These are phyloP conservation scores for Sarcophaga rosellei DNA, from an alignment of 2,888 invertebrate genomes.

Conservation along the genomic window DNA sequence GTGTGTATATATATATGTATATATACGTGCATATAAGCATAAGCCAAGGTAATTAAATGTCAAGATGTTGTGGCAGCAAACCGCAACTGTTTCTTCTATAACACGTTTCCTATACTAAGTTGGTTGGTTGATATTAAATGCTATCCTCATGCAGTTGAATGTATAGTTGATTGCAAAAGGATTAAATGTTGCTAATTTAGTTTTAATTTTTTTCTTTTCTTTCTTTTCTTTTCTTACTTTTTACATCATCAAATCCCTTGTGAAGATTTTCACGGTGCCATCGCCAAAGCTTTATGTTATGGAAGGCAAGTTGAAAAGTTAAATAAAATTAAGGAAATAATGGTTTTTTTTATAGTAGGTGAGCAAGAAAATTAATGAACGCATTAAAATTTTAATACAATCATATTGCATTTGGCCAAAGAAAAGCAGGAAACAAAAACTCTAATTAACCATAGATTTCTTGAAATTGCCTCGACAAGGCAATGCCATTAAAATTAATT, in stretches of 20 bases:
- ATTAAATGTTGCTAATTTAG: conserved; percentile 64
- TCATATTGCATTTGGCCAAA: conserved; percentile 9
- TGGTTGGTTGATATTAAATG: neutral
- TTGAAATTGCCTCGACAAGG: neutral
- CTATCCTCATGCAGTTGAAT: neutral
- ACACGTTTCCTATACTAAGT: neutral
- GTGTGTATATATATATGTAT: conserved; percentile 11
- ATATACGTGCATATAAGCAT: conserved; percentile 4
- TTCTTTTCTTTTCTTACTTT: neutral
- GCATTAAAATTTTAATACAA: conserved; percentile 35
- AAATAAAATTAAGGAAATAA: conserved; percentile 50
- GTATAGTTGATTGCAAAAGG: conserved; percentile 40
- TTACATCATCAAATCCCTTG: neutral
- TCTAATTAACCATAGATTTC: conserved; percentile 21
- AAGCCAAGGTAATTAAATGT: conserved; percentile 69
- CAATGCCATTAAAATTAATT: conserved; percentile 22
- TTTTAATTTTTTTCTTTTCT: conserved; percentile 37
- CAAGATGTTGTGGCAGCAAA: conserved; percentile 67
- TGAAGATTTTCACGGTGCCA: neutral
- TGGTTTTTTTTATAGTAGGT: conserved; percentile 39
- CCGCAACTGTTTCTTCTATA: conserved; percentile 13
- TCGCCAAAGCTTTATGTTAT: neutral
- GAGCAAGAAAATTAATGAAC: conserved; percentile 25
- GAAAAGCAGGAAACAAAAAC: neutral
- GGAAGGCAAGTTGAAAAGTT: conserved; percentile 47